These are phyloP conservation scores for Tethya wilhelma DNA, from an alignment of 37 sponge, comb jelly and placozoan genomes.

Conservation along the genomic window DNA sequence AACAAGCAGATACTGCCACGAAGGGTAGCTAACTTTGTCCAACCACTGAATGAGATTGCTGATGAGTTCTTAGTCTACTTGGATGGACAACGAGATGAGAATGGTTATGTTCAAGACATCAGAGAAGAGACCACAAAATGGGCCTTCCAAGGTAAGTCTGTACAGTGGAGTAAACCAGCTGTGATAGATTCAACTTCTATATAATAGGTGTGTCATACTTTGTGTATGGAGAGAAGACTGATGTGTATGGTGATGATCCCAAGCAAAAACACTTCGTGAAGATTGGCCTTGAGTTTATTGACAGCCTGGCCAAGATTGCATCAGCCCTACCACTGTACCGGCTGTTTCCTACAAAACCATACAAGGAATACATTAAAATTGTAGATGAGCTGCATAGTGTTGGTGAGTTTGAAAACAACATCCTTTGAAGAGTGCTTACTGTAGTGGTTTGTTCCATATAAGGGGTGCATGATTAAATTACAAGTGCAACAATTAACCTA, in stretches of 20 bases:
- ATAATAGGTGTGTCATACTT: conserved; percentile 14
- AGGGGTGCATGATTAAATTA: too few relatives aligned
- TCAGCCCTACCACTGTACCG: conserved; percentile 9
- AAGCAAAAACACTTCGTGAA: neutral
- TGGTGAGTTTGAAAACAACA: too few relatives aligned
- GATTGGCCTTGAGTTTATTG: neutral
- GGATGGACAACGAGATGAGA: neutral
- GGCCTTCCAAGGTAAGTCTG: conserved; percentile 40
- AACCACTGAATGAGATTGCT: conserved; percentile 16
- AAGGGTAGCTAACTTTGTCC: conserved; percentile 11
- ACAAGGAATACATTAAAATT: neutral
- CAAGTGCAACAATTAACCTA: too few relatives aligned
- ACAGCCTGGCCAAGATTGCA: neutral
- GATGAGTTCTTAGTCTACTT: conserved; percentile 9
- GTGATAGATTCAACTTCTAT: neutral
- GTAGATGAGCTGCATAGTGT: neutral
- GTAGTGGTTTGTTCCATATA: too few relatives aligned
- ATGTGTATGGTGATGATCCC: neutral
- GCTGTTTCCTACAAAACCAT: conserved; percentile 6
- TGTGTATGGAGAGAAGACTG: conserved; percentile 13
- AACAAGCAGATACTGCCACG: conserved; percentile 38
- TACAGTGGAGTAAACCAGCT: neutral
- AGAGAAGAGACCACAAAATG: conserved; percentile 8
- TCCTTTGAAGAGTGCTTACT: neutral
- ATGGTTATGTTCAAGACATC: conserved; percentile 8